Conservation (phyloP, 2,888 invertebrate genomes). For the Polymixis flavicincta region DNA sequence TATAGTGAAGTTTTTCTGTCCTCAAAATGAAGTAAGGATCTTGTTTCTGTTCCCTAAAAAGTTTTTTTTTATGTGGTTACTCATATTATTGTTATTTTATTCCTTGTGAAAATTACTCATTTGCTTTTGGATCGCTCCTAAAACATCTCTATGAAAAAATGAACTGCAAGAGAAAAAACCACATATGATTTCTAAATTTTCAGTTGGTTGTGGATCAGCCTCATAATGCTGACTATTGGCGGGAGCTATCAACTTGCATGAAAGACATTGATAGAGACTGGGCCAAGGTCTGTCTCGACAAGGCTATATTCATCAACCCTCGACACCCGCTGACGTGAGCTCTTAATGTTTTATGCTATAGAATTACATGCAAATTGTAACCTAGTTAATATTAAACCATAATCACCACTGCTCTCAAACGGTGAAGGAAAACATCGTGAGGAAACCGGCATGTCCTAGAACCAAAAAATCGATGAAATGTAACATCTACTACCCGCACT, state of each 20-base stretch:
- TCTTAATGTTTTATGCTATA: neutral
- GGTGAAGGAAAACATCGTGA: too few species aligned
- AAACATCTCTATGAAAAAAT: neutral
- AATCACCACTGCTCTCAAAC: too few species aligned
- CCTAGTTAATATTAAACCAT: neutral
- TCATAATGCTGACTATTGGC: constrained; percentile 78
- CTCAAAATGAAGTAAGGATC: too few species aligned
- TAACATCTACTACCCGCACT: too few species aligned
- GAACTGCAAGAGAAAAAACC: too few species aligned
- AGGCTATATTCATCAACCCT: constrained; percentile 77
- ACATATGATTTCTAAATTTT: constrained; percentile 6
- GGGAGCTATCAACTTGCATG: constrained; percentile 83
- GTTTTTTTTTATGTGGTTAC: too few species aligned
- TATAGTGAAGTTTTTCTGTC: too few species aligned
- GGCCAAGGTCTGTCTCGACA: constrained; percentile 82
- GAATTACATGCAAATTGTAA: neutral
- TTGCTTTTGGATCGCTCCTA: neutral
- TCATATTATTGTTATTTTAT: too few species aligned
- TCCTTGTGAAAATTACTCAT: too few species aligned
- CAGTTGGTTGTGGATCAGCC: constrained; percentile 75
- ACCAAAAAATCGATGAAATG: too few species aligned
- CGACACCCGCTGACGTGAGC: constrained; percentile 83
- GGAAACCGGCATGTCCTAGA: too few species aligned
- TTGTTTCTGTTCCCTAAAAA: too few species aligned
- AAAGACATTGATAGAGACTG: constrained; percentile 79